Evolutionary conservation across 2,113 vertebrate species (phyloP), one percentile per base, ranked within the genome.

Genomic region (Scatophagus argus): DNA sequence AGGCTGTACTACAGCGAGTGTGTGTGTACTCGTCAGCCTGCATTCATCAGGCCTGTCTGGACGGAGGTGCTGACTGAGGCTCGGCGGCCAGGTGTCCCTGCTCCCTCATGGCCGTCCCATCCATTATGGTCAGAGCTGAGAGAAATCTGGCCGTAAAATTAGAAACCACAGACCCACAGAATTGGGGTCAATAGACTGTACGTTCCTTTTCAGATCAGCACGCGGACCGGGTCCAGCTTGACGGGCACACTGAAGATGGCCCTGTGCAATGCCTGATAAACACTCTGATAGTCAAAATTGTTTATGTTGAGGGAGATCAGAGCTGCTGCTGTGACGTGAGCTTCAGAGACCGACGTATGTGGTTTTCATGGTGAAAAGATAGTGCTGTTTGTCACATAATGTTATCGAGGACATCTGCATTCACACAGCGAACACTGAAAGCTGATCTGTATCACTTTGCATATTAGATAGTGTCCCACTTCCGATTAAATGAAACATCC

Each of bases 31-130:
- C 77, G 75, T 79, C 56, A 51, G 79, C 55, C 69, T 12, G 69
- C 89, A 90, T 89, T 85, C 84, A 85, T 89, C 89, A 87, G 79
- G 5, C 54, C 81, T 81, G 85, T 88, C 83, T 71, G 70, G 79
- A 27, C 62, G 0, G 31, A 2, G 71, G 51, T 88, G 89, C 88
- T 87, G 85, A 90, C 84, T 21, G 74, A 74, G 88, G 77, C 91
- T 68, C 73, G 1, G 75, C 6, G n/a, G 52, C 86, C 82, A 89
- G 91, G 86, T 88, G 89, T 86, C 86, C 70, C 82, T 41, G 83
- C 76, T 84, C 76, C 84, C 83, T 68, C 80, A 16, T 0, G 47
- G 81, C 51, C 55, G n/a, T 11, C 68, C 51, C 82, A 89, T 91
- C 86, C 83, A 68, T 90, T 83, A 86, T 5, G 29, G 68, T 70